Percentiles rank a stretch among this genome's conserved stretches.
These are phyloP conservation scores for Lamellibrachia satsuma DNA, from an alignment of 2,888 invertebrate genomes.

Conservation along the genomic window DNA sequence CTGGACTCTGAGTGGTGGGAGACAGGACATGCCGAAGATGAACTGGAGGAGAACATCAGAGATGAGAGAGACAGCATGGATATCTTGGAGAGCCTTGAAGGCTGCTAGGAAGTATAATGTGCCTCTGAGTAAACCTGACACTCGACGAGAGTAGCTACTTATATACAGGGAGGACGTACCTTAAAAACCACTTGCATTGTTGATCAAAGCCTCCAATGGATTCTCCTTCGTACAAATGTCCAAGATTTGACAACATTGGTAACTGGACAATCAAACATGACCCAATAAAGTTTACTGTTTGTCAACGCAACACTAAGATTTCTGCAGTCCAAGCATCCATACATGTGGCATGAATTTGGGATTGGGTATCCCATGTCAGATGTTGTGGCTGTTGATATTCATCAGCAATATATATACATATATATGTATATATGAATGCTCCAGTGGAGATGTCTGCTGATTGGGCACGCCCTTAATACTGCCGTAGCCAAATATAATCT, in stretches of 20 bases:
- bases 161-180: neutral
- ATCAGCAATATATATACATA: too few relatives aligned
- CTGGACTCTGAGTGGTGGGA: too few relatives aligned
- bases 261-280: neutral
- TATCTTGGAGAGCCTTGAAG: neutral
- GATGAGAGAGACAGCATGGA: neutral
- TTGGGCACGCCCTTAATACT: neutral
- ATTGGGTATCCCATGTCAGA: neutral
- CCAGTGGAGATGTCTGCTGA: too few relatives aligned
- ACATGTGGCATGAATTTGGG: neutral
- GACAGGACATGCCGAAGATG: too few relatives aligned
- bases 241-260: neutral
- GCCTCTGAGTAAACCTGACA: neutral
- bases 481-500: neutral
- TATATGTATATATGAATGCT: too few relatives aligned
- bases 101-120: too few relatives aligned
- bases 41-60: neutral
- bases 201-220: neutral
- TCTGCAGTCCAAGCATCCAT: neutral
- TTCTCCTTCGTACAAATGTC: neutral
- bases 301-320: neutral
- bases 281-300: neutral
- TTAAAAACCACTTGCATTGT: neutral
- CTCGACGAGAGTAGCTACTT: neutral
- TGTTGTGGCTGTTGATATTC: neutral